Evolutionary conservation across 2,113 vertebrate species (phyloP).

Genomic region (Saguinus imperator): DNA sequence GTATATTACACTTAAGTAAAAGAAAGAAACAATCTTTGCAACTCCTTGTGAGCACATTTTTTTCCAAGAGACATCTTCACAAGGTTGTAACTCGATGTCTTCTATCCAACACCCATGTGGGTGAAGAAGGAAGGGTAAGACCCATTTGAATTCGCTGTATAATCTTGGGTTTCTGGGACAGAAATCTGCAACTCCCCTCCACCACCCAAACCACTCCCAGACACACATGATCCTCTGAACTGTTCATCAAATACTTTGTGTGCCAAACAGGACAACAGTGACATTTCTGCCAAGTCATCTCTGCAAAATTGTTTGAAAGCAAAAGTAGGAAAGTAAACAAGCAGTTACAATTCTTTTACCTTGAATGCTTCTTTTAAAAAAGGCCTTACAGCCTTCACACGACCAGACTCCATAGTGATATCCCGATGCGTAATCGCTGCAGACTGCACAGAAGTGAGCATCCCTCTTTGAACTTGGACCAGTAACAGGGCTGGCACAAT

Average conservation of each 20-base stretch:
- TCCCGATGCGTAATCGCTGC: constrained; percentile 98
- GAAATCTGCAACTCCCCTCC: background rate
- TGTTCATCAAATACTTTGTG: background rate
- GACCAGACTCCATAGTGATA: constrained; percentile 99
- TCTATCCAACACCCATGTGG: background rate
- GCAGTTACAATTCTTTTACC: constrained; percentile 83
- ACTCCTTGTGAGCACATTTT: background rate
- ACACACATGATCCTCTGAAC: background rate
- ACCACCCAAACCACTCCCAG: background rate
- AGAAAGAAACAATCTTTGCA: background rate
- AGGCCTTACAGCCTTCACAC: constrained; percentile 99
- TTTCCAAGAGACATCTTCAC: background rate
- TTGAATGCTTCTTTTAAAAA: constrained; percentile 99
- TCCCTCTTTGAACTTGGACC: constrained; percentile 88
- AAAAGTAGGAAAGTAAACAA: constrained; percentile 34
- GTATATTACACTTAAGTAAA: background rate
- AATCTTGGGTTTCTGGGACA: background rate
- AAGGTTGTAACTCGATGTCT: background rate
- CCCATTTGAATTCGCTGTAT: background rate
- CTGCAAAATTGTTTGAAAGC: background rate
- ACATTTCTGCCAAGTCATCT: background rate
- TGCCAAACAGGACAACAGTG: background rate
- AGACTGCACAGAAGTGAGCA: constrained; percentile 96
- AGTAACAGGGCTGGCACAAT: constrained; percentile 82
- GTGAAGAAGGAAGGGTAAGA: background rate